Conservation (phyloP, 2,797 vertebrate species). For the Myripristis murdjan region DNA sequence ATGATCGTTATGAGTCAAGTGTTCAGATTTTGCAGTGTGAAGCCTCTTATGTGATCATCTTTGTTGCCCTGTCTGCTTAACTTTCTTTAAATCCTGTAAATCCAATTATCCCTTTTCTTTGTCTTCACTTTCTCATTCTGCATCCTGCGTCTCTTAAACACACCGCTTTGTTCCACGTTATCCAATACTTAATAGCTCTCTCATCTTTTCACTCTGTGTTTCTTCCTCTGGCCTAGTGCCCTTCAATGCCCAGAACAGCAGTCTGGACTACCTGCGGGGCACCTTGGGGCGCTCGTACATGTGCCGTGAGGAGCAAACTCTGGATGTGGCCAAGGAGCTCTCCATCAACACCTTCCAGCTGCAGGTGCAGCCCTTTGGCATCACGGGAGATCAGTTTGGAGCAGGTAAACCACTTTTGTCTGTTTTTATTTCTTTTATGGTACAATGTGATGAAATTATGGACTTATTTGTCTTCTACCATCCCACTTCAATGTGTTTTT, state of each 20-base stretch:
- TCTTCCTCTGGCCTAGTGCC: conserved; percentile 42
- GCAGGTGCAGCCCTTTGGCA: conserved; percentile 92
- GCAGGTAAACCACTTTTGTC: conserved; percentile 85
- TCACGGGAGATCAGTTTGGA: conserved; percentile 89
- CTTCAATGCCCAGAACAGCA: conserved; percentile 75
- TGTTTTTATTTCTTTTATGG: neutral
- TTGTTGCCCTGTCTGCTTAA: too few relatives aligned
- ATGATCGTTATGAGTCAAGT: neutral
- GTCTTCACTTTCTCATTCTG: neutral
- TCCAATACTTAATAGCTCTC: neutral
- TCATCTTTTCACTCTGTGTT: neutral
- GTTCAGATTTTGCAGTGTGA: too few relatives aligned
- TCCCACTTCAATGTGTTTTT: neutral
- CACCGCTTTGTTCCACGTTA: neutral
- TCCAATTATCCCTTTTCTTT: neutral
- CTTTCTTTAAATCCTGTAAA: neutral
- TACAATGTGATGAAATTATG: neutral
- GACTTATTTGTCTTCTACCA: neutral
- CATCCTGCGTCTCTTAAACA: neutral
- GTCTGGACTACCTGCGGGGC: conserved; percentile 88
- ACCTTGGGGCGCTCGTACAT: conserved; percentile 91
- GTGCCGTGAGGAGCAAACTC: conserved; percentile 89
- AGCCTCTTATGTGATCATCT: too few relatives aligned
- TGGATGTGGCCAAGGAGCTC: conserved; percentile 79
- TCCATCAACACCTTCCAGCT: conserved; percentile 90